phyloP scores from a whole-genome alignment of 2,113 vertebrate species.

The Oncorhynchus mykiss region DNA sequence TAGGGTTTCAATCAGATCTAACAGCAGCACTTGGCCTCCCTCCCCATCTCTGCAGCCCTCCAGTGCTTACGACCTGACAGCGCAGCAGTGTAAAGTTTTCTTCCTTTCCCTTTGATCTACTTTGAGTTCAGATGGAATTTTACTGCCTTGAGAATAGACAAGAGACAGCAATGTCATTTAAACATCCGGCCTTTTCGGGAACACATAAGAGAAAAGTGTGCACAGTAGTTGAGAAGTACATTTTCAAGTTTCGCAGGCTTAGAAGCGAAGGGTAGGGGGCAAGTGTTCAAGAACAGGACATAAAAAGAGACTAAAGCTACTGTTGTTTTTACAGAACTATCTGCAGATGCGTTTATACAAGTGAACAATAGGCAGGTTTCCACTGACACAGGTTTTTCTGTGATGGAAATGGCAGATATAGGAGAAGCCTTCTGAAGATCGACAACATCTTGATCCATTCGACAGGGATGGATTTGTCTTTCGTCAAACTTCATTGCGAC shows the following conservation, averaged over 20 bases:
- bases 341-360: neutral
- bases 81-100: neutral
- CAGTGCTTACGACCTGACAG: slow-evolving; percentile 1
- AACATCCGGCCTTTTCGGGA: neutral
- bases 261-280: too few relatives aligned
- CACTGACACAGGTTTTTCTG: too few relatives aligned
- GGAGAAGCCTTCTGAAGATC: too few relatives aligned
- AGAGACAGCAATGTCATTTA: slow-evolving; percentile 17
- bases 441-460: too few relatives aligned
- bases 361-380: too few relatives aligned
- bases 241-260: too few relatives aligned
- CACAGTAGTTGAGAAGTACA: neutral
- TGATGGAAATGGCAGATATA: too few relatives aligned
- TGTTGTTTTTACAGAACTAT: too few relatives aligned
- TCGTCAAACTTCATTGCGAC: too few relatives aligned
- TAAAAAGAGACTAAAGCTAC: too few relatives aligned
- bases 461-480: too few relatives aligned
- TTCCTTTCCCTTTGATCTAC: slow-evolving; percentile 19
- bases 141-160: slow-evolving; percentile 30
- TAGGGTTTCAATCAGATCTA: neutral
- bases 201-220: neutral
- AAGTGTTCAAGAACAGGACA: too few relatives aligned
- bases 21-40: slow-evolving; percentile 11
- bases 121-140: slow-evolving; percentile 26
- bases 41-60: slow-evolving; percentile 16